Evolutionary conservation across 1,140 invertebrate species (phyloP).

Genomic region (Apis laboriosa): DNA sequence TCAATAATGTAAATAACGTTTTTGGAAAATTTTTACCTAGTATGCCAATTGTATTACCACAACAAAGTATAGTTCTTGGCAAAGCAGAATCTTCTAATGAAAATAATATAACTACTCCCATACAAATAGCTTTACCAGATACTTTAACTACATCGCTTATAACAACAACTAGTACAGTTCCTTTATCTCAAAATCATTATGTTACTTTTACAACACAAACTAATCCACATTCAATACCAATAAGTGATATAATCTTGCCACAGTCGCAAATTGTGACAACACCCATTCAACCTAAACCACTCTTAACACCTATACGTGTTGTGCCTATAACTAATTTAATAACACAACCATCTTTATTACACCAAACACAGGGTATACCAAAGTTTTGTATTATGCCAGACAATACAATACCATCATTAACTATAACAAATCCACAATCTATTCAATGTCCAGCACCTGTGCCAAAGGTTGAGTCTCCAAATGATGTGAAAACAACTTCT

Average conservation of each 20-base stretch:
- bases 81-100: slow-evolving; percentile 5
- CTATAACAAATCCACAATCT: slow-evolving; percentile 15
- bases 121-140: slow-evolving; percentile 7
- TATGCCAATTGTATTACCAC: slow-evolving; percentile 67
- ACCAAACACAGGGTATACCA: slow-evolving; percentile 75
- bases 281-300: slow-evolving; percentile 62
- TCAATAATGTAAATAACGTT: slow-evolving; percentile 51
- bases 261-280: slow-evolving; percentile 55
- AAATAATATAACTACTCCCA: not conserved
- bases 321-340: slow-evolving; percentile 76
- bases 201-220: slow-evolving; percentile 50
- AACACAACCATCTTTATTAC: slow-evolving; percentile 73
- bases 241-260: slow-evolving; percentile 67
- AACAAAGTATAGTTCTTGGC: slow-evolving; percentile 44
- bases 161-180: not conserved
- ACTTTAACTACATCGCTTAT: not conserved
- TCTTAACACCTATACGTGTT: slow-evolving; percentile 72
- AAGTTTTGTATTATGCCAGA: slow-evolving; percentile 77
- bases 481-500: not conserved
- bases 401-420: slow-evolving; percentile 28
- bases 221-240: slow-evolving; percentile 52
- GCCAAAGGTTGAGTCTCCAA: slow-evolving; percentile 20
- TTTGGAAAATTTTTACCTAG: slow-evolving; percentile 60
- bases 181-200: slow-evolving; percentile 37
- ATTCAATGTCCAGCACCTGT: slow-evolving; percentile 7